These are phyloP conservation scores for Drosophila multiciliata DNA, from an alignment of 2,888 invertebrate species.

Conservation along the genomic window DNA sequence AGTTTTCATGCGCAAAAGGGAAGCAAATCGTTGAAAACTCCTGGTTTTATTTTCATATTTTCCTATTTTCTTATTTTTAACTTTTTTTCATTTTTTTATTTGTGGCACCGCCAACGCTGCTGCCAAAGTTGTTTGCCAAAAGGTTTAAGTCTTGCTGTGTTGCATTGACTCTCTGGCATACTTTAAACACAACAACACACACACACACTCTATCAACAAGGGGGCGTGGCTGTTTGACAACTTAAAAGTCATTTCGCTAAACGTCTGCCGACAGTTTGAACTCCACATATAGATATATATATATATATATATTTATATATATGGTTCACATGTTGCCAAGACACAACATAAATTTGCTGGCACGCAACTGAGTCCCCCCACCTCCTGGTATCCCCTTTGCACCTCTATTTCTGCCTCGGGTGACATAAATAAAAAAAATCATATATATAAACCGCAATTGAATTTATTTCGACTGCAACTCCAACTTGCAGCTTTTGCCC, in stretches of 20 bases:
- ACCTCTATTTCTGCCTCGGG: constrained; percentile 45
- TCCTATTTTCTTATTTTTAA: neutral
- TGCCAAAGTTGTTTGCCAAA: constrained; percentile 81
- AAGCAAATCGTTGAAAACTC: constrained; percentile 35
- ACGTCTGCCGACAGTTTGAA: constrained; percentile 73
- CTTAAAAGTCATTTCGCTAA: constrained; percentile 79
- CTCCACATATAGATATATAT: constrained; percentile 18
- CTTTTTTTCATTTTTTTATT: constrained; percentile 55
- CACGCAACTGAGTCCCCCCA: constrained; percentile 54
- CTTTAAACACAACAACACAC: constrained; percentile 73
- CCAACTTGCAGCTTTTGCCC: constrained; percentile 39
- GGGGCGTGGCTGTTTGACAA: constrained; percentile 61
- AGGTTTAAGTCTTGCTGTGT: constrained; percentile 71
- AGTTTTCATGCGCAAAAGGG: constrained; percentile 53
- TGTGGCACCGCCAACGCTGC: constrained; percentile 68
- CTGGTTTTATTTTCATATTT: constrained; percentile 8
- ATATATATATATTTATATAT: constrained; percentile 7
- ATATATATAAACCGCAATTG: constrained; percentile 82
- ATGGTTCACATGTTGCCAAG: constrained; percentile 72
- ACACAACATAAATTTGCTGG: constrained; percentile 78
- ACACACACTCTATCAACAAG: constrained; percentile 22
- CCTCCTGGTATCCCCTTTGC: neutral
- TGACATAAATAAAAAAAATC: constrained; percentile 76
- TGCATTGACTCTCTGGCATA: constrained; percentile 65
- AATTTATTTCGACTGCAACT: constrained; percentile 78